phyloP scores from a whole-genome alignment of 2,113 vertebrate genomes.

The Bubalus kerabau region DNA sequence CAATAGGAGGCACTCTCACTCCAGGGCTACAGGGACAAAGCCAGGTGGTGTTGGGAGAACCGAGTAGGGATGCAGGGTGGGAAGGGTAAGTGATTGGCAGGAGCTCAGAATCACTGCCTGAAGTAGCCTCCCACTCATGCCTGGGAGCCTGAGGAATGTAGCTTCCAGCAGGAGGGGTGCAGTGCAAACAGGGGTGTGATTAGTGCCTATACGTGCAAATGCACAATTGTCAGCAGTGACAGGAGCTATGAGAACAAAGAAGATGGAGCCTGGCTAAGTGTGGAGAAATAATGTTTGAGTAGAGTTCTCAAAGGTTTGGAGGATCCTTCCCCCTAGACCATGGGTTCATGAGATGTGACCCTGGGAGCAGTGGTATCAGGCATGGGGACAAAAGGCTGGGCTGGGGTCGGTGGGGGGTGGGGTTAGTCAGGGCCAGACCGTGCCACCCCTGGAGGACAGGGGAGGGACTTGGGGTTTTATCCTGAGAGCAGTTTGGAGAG shows the following conservation, averaged over 20 bases:
- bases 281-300: not conserved
- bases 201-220: not conserved
- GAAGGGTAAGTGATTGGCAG: not conserved
- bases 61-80: too few species aligned
- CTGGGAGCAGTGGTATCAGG: too few species aligned
- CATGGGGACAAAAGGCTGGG: not conserved
- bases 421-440: not conserved
- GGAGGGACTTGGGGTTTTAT: not conserved
- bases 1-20: not conserved
- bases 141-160: not conserved
- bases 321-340: not conserved
- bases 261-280: fast-evolving
- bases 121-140: not conserved
- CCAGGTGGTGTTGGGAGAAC: not conserved
- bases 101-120: not conserved
- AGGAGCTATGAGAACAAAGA: too few species aligned
- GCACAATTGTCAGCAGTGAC: not conserved
- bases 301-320: not conserved
- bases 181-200: not conserved
- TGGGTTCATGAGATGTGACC: not conserved
- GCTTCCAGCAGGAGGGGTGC: not conserved
- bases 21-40: not conserved
- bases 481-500: not conserved
- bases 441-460: not conserved
- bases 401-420: too few species aligned